These are phyloP conservation scores for Drosophila orosa DNA, from an alignment of 1,140 invertebrate genomes.

Conservation along the genomic window DNA sequence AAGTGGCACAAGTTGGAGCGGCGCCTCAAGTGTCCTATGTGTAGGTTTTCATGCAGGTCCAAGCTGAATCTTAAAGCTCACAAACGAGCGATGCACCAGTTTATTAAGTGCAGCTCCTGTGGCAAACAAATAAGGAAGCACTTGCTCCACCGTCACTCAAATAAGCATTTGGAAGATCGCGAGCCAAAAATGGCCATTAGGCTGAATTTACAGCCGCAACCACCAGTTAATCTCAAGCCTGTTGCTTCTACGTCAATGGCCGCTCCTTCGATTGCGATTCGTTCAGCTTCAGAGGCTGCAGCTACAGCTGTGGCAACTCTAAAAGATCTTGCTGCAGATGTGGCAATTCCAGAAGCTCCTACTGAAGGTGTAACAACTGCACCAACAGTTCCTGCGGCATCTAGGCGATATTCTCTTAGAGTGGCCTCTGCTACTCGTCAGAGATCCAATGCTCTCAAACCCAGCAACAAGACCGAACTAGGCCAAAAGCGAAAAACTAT, in stretches of 20 bases:
- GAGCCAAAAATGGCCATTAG: conserved; percentile 35
- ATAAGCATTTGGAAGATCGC: conserved; percentile 44
- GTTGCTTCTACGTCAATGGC: background rate
- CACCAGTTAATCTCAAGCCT: background rate
- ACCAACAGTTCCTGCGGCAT: background rate
- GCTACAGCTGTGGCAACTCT: background rate
- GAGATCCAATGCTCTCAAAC: background rate
- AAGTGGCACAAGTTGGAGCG: conserved; percentile 71
- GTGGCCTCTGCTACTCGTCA: background rate
- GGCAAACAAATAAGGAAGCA: conserved; percentile 54
- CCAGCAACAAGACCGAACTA: conserved; percentile 52
- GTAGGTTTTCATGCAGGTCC: conserved; percentile 70
- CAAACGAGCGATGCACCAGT: conserved; percentile 49
- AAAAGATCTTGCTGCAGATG: background rate
- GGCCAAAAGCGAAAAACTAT: conserved; percentile 54
- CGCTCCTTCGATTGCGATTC: background rate
- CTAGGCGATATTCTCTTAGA: background rate
- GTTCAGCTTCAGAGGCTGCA: background rate
- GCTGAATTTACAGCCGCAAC: background rate
- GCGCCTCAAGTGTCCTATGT: conserved; percentile 68
- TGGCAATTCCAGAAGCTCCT: background rate
- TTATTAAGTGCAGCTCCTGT: conserved; percentile 58
- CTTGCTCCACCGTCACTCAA: conserved; percentile 54
- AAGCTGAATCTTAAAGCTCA: conserved; percentile 67
- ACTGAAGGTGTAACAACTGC: background rate